Percentiles rank a stretch among this genome's conserved stretches.
Conservation (phyloP, 2,888 invertebrate genomes). For the Galeopsomyia nigrocyanea region DNA sequence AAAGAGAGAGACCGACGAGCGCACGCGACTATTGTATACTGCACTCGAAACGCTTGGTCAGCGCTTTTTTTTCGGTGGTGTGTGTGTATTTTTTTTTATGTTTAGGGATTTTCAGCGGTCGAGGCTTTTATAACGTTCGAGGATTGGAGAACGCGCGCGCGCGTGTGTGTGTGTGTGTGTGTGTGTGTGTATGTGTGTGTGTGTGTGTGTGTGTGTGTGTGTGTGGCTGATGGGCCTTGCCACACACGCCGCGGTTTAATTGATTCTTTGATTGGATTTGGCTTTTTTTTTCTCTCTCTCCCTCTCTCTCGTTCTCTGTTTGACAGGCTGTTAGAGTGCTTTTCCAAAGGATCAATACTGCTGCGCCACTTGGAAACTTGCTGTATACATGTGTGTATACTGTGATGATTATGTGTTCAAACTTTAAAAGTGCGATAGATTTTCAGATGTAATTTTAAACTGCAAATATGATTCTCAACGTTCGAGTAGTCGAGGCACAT, state of each 20-base stretch:
- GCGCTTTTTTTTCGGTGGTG: conserved; percentile 7
- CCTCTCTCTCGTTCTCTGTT: no score
- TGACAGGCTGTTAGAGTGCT: no score
- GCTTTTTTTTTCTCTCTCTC: not conserved
- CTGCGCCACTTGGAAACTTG: no score
- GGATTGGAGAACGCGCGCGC: conserved; percentile 28
- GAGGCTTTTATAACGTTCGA: conserved; percentile 6
- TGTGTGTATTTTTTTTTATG: not conserved
- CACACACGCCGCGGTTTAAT: conserved; percentile 29
- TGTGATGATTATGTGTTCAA: no score
- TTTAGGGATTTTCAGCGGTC: conserved; percentile 17
- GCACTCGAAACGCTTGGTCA: conserved; percentile 51
- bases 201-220: not conserved
- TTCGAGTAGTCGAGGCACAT: no score
- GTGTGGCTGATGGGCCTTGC: conserved; percentile 6
- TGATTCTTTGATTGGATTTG: conserved; percentile 11
- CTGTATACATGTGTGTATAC: no score
- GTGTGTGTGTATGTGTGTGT: not conserved
- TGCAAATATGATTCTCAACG: no score
- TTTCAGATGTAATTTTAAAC: no score
- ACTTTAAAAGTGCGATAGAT: no score
- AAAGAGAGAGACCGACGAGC: conserved; percentile 54
- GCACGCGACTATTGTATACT: conserved; percentile 45
- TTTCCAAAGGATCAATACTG: no score
- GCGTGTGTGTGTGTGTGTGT: not conserved